Evolutionary conservation across 2,797 vertebrate genomes (phyloP).

Genomic region (Megaceryle alcyon): DNA sequence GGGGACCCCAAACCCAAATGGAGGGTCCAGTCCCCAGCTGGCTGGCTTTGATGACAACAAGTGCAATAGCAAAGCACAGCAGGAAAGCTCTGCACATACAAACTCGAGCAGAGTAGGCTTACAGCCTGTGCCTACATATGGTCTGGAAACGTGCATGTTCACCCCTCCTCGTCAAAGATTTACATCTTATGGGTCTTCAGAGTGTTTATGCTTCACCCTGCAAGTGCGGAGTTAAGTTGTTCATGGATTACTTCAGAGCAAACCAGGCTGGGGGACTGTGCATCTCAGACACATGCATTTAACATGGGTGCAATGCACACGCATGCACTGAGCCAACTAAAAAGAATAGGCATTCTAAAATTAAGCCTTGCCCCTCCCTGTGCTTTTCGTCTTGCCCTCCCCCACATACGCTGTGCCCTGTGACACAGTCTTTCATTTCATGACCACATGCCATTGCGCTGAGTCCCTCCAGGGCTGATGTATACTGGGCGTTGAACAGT

Average conservation of each 20-base stretch:
- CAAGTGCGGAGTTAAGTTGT: not conserved
- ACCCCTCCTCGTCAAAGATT: not conserved
- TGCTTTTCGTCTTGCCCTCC: not conserved
- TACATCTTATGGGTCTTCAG: not conserved
- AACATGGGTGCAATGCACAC: not conserved
- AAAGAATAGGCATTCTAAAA: not conserved
- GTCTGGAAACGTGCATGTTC: not conserved
- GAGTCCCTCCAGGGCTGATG: not conserved
- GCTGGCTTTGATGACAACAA: not conserved
- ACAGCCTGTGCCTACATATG: not conserved
- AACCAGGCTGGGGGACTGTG: not conserved
- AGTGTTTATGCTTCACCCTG: not conserved
- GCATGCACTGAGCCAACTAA: not conserved
- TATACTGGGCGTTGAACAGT: not conserved
- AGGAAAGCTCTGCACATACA: not conserved
- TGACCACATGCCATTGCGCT: conserved; percentile 1
- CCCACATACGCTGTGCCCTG: not conserved
- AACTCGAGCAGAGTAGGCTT: not conserved
- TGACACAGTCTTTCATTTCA: conserved; percentile 37
- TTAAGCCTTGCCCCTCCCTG: not conserved
- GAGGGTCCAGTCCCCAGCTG: not conserved
- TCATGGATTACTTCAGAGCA: not conserved
- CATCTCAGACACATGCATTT: not conserved
- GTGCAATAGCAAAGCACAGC: not conserved
- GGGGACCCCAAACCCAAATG: not conserved